Evolutionary conservation across 2,888 invertebrate genomes (phyloP).

Genomic region (Lasioglossum zephyrum): DNA sequence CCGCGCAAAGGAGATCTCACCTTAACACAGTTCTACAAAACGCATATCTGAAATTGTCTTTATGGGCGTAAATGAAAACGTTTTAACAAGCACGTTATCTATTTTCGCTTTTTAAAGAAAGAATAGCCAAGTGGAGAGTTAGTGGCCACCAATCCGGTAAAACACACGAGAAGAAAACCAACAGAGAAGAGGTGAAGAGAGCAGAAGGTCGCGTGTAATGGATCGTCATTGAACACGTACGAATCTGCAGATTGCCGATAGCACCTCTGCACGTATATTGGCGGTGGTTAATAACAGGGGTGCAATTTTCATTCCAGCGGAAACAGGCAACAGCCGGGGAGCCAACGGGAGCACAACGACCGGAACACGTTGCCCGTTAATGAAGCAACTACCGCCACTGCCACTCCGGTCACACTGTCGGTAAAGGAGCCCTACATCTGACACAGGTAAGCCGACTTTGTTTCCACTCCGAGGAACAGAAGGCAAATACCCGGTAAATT

Average conservation of each 20-base stretch:
- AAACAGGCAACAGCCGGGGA: conserved; percentile 57
- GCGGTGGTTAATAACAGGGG: conserved; percentile 59
- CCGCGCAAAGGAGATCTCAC: no score
- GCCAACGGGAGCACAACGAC: conserved; percentile 58
- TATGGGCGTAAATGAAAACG: no score
- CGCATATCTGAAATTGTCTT: no score
- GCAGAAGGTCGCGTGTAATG: conserved; percentile 8
- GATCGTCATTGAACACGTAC: conserved; percentile 10
- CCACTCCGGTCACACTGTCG: neutral
- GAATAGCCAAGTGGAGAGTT: no score
- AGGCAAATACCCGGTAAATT: conserved; percentile 41
- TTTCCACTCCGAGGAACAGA: conserved; percentile 6
- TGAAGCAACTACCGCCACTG: conserved; percentile 35
- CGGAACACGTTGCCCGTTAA: conserved; percentile 48
- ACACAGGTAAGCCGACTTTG: neutral
- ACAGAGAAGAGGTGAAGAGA: neutral
- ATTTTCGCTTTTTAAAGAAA: no score
- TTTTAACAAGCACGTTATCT: no score
- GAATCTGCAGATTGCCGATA: conserved; percentile 32
- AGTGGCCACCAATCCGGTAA: neutral
- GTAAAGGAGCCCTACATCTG: neutral
- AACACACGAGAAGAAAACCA: neutral
- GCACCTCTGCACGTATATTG: conserved; percentile 35
- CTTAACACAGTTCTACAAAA: no score
- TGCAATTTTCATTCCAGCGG: conserved; percentile 73